A percentile compares a stretch with the other conserved stretches of the same genome.
phyloP scores from a whole-genome alignment of 2,888 invertebrate genomes.

The Drosophila nigricruria region DNA sequence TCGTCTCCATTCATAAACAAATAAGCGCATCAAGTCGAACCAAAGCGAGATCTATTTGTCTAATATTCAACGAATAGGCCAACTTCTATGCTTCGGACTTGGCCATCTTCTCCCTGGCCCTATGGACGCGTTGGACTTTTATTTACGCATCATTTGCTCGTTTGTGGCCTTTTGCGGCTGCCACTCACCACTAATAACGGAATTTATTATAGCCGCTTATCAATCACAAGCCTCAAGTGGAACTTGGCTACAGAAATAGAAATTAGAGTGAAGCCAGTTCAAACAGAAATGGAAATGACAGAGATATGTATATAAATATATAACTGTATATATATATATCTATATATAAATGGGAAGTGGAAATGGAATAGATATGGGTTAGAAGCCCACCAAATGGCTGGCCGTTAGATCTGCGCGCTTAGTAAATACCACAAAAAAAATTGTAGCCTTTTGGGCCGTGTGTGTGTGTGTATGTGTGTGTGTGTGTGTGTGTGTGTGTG shows the following conservation, averaged over 20 bases:
- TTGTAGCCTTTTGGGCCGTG: conserved; percentile 1
- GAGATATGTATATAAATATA: background rate
- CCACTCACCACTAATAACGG: conserved; percentile 59
- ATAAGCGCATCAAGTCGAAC: conserved; percentile 39
- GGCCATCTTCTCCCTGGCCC: background rate
- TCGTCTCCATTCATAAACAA: conserved; percentile 41
- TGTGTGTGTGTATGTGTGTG: background rate
- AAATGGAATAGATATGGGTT: too few species aligned
- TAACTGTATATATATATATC: background rate
- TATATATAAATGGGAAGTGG: conserved; percentile 14
- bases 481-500: background rate
- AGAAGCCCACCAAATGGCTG: conserved; percentile 14
- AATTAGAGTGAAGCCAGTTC: background rate
- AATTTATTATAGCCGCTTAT: conserved; percentile 69
- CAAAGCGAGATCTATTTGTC: conserved; percentile 42
- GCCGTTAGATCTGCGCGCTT: conserved; percentile 6
- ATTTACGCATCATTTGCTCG: conserved; percentile 66
- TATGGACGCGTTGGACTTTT: conserved; percentile 30
- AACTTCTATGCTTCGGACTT: conserved; percentile 39
- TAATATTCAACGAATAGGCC: conserved; percentile 48
- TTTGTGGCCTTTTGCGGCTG: conserved; percentile 29
- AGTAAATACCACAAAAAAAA: conserved; percentile 10
- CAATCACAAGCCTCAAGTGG: conserved; percentile 66
- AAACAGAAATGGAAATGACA: conserved; percentile 19
- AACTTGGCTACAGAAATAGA: conserved; percentile 25